Percentiles rank a stretch among this genome's conserved stretches.
These are phyloP conservation scores for Piezodorus guildinii DNA, from an alignment of 1,140 invertebrate species.

Conservation along the genomic window DNA sequence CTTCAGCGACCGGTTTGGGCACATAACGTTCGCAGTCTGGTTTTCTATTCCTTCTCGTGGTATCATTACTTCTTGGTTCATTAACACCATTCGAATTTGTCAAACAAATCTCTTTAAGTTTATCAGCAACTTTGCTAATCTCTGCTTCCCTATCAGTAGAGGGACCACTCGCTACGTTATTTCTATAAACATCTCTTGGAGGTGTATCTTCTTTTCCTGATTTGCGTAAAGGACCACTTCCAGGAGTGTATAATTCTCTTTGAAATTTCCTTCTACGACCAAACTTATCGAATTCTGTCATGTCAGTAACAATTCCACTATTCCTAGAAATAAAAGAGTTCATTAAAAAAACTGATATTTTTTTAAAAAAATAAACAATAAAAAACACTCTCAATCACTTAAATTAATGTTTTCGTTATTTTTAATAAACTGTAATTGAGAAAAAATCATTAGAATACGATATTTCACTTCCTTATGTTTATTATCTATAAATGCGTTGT, in stretches of 20 bases:
- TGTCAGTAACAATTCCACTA: background rate
- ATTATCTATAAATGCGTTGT: background rate
- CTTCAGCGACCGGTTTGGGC: conserved; percentile 8
- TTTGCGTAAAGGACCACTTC: conserved; percentile 31
- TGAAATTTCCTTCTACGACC: conserved; percentile 28
- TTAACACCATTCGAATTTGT: background rate
- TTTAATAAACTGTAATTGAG: background rate
- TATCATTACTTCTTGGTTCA: background rate
- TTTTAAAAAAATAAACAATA: background rate
- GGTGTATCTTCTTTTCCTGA: conserved; percentile 21
- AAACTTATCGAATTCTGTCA: conserved; percentile 14
- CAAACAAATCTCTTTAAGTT: conserved; percentile 17
- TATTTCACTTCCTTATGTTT: background rate
- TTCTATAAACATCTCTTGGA: background rate
- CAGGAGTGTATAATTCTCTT: conserved; percentile 31
- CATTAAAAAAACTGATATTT: background rate
- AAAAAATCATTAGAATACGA: background rate
- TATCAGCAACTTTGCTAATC: conserved; percentile 11
- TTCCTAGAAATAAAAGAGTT: background rate
- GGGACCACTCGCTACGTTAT: background rate
- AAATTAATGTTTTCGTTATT: background rate
- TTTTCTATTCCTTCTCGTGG: conserved; percentile 3
- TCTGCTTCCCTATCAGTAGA: conserved; percentile 1
- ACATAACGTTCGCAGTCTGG: conserved; percentile 18
- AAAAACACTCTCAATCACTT: background rate